phyloP scores from a whole-genome alignment of 2,797 vertebrate species.

The Myotis findleyi region DNA sequence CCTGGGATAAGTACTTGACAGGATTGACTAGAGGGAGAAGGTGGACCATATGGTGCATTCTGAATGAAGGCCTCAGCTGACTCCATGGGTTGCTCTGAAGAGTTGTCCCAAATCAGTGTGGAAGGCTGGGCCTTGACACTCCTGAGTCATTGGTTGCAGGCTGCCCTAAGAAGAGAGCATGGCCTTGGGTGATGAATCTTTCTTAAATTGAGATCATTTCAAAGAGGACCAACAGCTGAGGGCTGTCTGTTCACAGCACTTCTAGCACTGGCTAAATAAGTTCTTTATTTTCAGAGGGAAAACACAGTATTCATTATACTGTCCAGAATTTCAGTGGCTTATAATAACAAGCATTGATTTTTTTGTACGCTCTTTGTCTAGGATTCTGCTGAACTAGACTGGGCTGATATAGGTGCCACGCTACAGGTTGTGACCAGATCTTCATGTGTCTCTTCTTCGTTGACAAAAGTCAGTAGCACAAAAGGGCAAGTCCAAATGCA shows the following conservation, averaged over 20 bases:
- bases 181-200: neutral
- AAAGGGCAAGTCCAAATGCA: neutral
- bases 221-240: neutral
- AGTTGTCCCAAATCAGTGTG: neutral
- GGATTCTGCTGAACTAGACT: neutral
- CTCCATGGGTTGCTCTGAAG: too few species aligned
- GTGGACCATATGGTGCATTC: neutral
- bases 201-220: neutral
- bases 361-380: neutral
- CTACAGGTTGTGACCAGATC: neutral
- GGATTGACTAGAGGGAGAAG: neutral
- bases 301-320: neutral
- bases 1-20: neutral
- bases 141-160: neutral
- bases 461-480: neutral
- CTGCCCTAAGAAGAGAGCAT: neutral
- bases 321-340: neutral
- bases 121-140: neutral
- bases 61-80: neutral
- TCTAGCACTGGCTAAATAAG: neutral
- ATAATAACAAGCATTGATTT: neutral
- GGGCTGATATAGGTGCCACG: neutral
- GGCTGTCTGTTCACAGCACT: neutral
- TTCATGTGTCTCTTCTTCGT: neutral
- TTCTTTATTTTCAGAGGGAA: neutral